These are phyloP conservation scores for Circaetus gallicus DNA, from an alignment of 2,113 vertebrate genomes.

Conservation along the genomic window DNA sequence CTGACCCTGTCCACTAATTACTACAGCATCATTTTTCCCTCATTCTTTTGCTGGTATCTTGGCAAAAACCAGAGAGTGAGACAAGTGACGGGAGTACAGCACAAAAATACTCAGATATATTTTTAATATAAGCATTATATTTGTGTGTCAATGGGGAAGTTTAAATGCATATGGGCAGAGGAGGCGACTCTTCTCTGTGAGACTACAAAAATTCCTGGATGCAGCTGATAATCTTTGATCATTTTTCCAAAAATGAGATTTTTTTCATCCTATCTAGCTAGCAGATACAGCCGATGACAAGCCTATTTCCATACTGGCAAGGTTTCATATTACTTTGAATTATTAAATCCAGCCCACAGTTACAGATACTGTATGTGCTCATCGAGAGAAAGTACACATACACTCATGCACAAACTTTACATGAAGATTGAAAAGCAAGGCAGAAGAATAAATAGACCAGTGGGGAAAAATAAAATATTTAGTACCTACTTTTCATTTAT, in stretches of 20 bases:
- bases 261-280: not conserved
- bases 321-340: not conserved
- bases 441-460: not conserved
- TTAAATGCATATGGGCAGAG: not conserved
- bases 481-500: not conserved
- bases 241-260: conserved; percentile 23
- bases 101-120: not conserved
- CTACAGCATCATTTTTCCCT: rapidly evolving
- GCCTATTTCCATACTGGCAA: not conserved
- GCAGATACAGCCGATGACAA: not conserved
- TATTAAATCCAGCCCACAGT: not conserved
- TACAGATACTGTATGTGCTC: not conserved
- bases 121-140: not conserved
- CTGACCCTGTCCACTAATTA: not conserved
- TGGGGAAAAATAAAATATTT: not conserved
- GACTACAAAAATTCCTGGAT: conserved; percentile 17
- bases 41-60: not conserved
- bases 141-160: not conserved
- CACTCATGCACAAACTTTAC: not conserved
- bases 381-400: not conserved
- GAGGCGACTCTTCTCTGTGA: not conserved
- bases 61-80: not conserved
- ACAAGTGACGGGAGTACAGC: not conserved
- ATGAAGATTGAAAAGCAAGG: not conserved
- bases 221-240: conserved; percentile 41